Evolutionary conservation across 2,797 vertebrate genomes (phyloP), one percentile per base, ranked within the genome.

Genomic region (Anableps anableps): DNA sequence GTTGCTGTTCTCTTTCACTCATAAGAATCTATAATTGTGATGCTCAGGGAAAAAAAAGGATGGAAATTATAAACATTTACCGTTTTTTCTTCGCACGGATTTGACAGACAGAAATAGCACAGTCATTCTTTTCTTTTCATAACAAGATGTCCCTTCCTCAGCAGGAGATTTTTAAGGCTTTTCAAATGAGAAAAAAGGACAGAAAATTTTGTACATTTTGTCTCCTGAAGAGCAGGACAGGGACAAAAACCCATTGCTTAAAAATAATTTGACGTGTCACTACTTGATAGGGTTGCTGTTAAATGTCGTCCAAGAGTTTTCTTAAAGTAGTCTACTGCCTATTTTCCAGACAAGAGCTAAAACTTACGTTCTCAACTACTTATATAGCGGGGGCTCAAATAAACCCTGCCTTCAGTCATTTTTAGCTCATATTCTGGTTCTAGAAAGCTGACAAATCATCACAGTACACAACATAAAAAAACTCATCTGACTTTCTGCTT

Each of bases 1-100:
- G 31, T 1, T 41, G n/a, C 6, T 78, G 82, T 23, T 76, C 48
- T 72, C 76, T 29, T 74, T 76, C 76, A 48, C 78, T 73, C 13
- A 79, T 62, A 66, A 72, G 78, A 78, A 77, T 58, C 48, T 8
- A 38, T 78, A 86, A 83, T 91, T 80, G 66, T 26, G 53, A 50
- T 11, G 53, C 62, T 80, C 80, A 77, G 45, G 19, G 19, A 14
- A 26, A 66, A 3, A 64, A 80, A 74, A 23, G 45, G 10, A n/a
- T 26, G 5, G 47, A 58, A 64, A 76, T 77, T 71, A 36, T 26
- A 13, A 50, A 58, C 43, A 73, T 77, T 58, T 51, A 38, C 19
- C 64, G 7, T 5, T 47, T n/a, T 53, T 51, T 68, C 38, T 72
- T 43, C 60, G 29, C 51, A 13, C 36, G 23, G 34, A 38, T 83